Base-by-base conservation (phyloP, 2,888 invertebrate genomes). In the Oligia strigilis region DNA sequence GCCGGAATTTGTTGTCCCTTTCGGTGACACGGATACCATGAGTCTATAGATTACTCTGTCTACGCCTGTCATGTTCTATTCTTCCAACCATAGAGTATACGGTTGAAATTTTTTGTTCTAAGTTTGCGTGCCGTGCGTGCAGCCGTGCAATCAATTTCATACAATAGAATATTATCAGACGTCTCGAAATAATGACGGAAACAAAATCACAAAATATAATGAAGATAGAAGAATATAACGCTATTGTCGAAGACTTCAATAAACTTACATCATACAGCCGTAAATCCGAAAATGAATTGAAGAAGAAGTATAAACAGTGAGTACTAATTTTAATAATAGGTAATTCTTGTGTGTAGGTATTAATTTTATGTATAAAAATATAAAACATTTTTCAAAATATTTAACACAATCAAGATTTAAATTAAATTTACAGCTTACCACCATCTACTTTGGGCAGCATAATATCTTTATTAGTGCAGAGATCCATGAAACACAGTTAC, bases 361-460 rank as follows among this genome's bases (percentile, higher is more conserved):
- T 9, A 46, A 58, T 72, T 80, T 81, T 73, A 58, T 17, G 40
- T 52, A 17, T 52, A 52, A 19, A 52, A 19, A 6, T 17, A 19
- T 17, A 17, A 49, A 49, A 17, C 2, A 36, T 46, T 40, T 72
- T 71, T 76, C 4, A 17, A 43, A 64, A 17, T 29, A 52, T 49
- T 64, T 11, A 8, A 58, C 23, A 14, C 11, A 23, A 14, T 46
- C n/a, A 46, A 55, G 3, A 46, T 81, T 74, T 14, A 40, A 23
- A 55, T 66, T 74, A 71, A 9, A 36, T 29, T 92, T 92, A 83
- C 89, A 98, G 98, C 69, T 93, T 98, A 76, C 97, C 97, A 72
- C 92, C 97, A 69, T 94, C 97, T 75, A 98, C 98, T 0, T 90
- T 98, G 62, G 98, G 97, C 76, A 98, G 98, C 92, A 98, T 99